A percentile compares a stretch with the other conserved stretches of the same genome.
These are phyloP conservation scores for Solea solea DNA, from an alignment of 2,113 vertebrate species.

Conservation along the genomic window DNA sequence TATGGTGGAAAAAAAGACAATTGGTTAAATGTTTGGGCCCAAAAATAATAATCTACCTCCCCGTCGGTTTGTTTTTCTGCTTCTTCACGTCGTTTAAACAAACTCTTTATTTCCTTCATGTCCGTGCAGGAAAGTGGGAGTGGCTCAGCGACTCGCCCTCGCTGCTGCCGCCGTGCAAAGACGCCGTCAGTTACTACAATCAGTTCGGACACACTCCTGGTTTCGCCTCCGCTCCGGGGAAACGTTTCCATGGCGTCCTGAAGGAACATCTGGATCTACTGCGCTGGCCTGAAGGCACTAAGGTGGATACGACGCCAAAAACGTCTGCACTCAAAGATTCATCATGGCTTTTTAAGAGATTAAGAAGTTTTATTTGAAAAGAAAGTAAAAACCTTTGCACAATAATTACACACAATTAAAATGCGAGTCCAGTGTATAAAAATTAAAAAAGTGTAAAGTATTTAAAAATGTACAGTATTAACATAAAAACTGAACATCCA, in stretches of 20 bases:
- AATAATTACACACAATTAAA: no score
- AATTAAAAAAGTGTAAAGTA: no score
- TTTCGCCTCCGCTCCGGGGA: constrained; percentile 81
- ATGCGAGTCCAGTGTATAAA: no score
- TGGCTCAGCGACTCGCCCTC: constrained; percentile 87
- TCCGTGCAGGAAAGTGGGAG: constrained; percentile 86
- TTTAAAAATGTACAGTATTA: no score
- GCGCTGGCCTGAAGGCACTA: constrained; percentile 80
- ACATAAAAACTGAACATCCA: no score
- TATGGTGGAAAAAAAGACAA: no score
- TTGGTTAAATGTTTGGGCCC: no score
- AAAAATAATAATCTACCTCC: no score
- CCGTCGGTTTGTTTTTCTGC: neutral
- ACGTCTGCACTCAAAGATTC: neutral
- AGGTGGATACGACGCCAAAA: no score
- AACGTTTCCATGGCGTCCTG: constrained; percentile 78
- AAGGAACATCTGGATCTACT: constrained; percentile 82
- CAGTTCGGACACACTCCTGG: constrained; percentile 78
- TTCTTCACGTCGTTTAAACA: neutral
- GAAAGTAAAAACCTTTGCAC: no score
- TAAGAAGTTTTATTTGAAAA: no score
- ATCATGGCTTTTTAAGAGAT: neutral
- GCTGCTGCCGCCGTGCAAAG: constrained; percentile 79
- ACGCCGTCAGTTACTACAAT: constrained; percentile 83
- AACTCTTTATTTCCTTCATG: neutral